These are phyloP conservation scores for Ctenoplectra terminalis DNA, from an alignment of 1,140 invertebrate species.

Conservation along the genomic window DNA sequence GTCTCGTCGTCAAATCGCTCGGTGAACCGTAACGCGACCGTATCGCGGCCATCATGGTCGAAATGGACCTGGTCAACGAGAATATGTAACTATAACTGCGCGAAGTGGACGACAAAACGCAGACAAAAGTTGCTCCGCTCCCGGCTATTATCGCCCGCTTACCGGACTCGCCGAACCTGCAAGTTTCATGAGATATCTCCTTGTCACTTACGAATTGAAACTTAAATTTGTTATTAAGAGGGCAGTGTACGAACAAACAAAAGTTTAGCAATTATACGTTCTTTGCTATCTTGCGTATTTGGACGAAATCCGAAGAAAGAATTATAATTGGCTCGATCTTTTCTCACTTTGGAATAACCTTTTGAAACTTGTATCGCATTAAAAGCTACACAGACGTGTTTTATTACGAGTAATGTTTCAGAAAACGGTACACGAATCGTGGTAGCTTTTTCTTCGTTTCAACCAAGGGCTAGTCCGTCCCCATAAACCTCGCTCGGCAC, in stretches of 20 bases:
- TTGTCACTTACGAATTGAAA: background rate
- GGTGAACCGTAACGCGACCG: conserved; percentile 79
- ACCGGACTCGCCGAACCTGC: background rate
- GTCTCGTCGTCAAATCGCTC: conserved; percentile 74
- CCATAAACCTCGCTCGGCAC: conserved; percentile 1
- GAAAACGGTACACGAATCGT: background rate
- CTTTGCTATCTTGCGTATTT: background rate
- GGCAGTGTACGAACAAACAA: background rate
- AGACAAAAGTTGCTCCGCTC: conserved; percentile 33
- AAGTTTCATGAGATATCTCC: background rate
- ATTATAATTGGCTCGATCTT: too few species aligned
- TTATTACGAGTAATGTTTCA: background rate
- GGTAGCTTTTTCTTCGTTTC: background rate
- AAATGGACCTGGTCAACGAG: conserved; percentile 68
- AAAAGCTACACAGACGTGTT: background rate
- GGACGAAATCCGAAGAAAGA: too few species aligned
- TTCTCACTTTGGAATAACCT: too few species aligned
- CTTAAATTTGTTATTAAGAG: background rate
- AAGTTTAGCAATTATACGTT: background rate
- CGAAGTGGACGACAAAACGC: conserved; percentile 39
- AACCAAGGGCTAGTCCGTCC: background rate
- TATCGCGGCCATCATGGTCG: conserved; percentile 71
- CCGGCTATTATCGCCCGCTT: conserved; percentile 25
- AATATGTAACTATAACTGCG: conserved; percentile 58
- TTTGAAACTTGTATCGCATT: background rate